Evolutionary conservation across 2,113 vertebrate species (phyloP), one percentile per base, ranked within the genome.

Genomic region (Hypocryptadius cinnamomeus): DNA sequence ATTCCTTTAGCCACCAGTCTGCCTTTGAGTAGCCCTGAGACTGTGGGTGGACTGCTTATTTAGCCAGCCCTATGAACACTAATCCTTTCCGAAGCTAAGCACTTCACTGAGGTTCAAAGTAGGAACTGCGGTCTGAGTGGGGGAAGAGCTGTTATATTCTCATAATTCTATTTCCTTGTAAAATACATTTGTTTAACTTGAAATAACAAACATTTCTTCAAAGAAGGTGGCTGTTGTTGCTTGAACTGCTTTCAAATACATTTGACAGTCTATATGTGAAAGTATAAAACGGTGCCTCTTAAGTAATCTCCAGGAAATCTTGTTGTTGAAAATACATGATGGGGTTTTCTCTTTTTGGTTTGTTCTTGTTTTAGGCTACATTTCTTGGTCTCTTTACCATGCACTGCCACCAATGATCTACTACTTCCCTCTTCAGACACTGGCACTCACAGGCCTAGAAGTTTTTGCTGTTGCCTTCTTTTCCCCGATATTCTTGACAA

Each of bases 351-450:
- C 11, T 8, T 17, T 20, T 10, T 73, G 6, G 15, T 65, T 56
- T 73, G 5, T 28, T 51, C 21, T n/a, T 45, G 12, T 15, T 28
- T 50, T 28, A 98, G 98, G 97, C 11, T 98, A 96, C 33, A 50
- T 97, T 95, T 97, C 97, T 51, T 98, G 96, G 97, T 98, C 97
- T 89, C 97, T 98, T 73, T 97, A 97, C 79, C 97, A 98, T 84
- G 97, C 78, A 3, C 54, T 98, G 57, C 94, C 94, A 57, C 97
- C 97, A 0, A 97, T 98, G 97, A 96, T 98, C 68, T 98, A 97
- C 89, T 98, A 98, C 90, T 98, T 98, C 40, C 98, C 98, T 8
- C 93, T 98, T 89, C 98, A 98, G 95, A 97, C 97, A 6, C 61
- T 98, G 42, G 81, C 92, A 79, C 97, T 98, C 64, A 98, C 97